These are phyloP conservation scores for Eretmodus cyanostictus DNA, from an alignment of 2,113 vertebrate genomes.

Conservation along the genomic window DNA sequence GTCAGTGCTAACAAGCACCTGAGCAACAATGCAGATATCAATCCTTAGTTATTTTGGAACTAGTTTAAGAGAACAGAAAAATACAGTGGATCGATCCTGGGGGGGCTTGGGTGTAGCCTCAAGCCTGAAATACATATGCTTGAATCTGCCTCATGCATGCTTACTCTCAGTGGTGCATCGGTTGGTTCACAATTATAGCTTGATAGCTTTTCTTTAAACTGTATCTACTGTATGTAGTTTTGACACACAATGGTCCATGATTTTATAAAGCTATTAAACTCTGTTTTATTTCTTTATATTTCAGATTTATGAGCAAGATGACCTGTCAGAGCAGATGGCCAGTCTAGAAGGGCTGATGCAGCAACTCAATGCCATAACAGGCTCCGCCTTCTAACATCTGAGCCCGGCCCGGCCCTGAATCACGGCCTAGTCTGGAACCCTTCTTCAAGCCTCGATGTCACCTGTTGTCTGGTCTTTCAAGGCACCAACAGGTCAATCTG, in stretches of 20 bases:
- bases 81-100: not conserved
- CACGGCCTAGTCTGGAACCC: not conserved
- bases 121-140: not conserved
- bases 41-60: not conserved
- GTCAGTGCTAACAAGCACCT: not conserved
- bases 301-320: slow-evolving; percentile 93
- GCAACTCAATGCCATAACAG: slow-evolving; percentile 95
- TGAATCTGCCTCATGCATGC: not conserved
- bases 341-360: slow-evolving; percentile 97
- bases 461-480: not conserved
- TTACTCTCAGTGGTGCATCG: not conserved
- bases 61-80: not conserved
- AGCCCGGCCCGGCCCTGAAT: not conserved
- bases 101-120: not conserved
- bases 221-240: not conserved
- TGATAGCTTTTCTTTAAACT: not conserved
- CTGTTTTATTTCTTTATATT: not conserved
- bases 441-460: slow-evolving; percentile 3
- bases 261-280: not conserved
- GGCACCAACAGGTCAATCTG: not conserved
- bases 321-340: slow-evolving; percentile 96
- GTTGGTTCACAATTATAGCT: not conserved
- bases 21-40: not conserved
- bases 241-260: not conserved
- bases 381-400: slow-evolving; percentile 85